Evolutionary conservation across 2,888 invertebrate species (phyloP).

Genomic region (Malacosoma neustria): DNA sequence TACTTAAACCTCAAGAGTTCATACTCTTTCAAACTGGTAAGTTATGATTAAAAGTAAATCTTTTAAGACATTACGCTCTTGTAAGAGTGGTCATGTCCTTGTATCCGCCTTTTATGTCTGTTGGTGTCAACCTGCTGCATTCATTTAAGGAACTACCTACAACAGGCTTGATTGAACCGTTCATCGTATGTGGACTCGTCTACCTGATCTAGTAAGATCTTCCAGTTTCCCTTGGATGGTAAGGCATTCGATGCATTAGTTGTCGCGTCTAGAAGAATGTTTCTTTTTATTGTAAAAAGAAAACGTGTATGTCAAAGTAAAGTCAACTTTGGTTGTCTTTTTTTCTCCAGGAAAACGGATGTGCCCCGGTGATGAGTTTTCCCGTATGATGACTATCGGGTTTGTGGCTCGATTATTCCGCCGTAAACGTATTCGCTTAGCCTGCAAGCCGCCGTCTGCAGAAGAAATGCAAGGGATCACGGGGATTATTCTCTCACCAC

Average conservation of each 20-base stretch:
- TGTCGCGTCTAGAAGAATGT: background rate
- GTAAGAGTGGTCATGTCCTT: too few species aligned
- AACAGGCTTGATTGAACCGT: too few species aligned
- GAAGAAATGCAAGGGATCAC: conserved; percentile 79
- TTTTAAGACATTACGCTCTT: too few species aligned
- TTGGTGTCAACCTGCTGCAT: too few species aligned
- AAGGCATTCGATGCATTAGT: too few species aligned
- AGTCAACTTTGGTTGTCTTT: conserved; percentile 2
- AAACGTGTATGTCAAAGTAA: background rate
- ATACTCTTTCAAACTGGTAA: conserved; percentile 90
- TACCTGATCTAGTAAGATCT: too few species aligned
- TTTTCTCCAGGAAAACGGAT: conserved; percentile 81
- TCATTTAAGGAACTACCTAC: too few species aligned
- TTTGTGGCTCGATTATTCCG: conserved; percentile 81
- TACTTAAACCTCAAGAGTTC: conserved; percentile 79
- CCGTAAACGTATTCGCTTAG: conserved; percentile 75
- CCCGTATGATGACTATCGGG: conserved; percentile 81
- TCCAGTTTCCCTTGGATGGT: too few species aligned
- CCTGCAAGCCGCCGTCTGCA: conserved; percentile 43
- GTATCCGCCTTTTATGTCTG: too few species aligned
- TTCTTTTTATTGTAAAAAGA: background rate
- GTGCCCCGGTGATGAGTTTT: conserved; percentile 90
- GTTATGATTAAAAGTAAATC: too few species aligned
- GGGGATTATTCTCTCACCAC: conserved; percentile 84
- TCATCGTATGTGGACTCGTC: too few species aligned